These are phyloP conservation scores for Eutolmus rufibarbis DNA, from an alignment of 2,888 invertebrate species.

Conservation along the genomic window DNA sequence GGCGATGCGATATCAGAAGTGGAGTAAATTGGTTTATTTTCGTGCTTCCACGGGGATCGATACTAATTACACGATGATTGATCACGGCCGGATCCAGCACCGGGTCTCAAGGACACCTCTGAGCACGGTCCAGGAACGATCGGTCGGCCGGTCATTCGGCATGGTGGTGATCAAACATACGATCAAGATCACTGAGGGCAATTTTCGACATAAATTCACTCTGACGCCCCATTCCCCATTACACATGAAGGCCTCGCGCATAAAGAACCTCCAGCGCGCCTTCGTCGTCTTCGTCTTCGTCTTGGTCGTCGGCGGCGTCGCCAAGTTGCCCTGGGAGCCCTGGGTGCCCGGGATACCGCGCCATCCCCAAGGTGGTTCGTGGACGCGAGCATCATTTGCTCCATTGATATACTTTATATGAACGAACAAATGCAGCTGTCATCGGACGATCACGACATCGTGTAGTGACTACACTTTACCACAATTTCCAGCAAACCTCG, in stretches of 20 bases:
- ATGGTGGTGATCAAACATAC: conserved; percentile 30
- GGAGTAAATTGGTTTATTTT: conserved; percentile 25
- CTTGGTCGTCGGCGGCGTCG: not conserved
- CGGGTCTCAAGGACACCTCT: not conserved
- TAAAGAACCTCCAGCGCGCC: conserved; percentile 10
- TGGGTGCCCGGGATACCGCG: not conserved
- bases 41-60: conserved; percentile 26
- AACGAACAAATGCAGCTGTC: conserved; percentile 36
- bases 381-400: conserved; percentile 24
- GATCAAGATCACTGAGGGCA: conserved; percentile 33
- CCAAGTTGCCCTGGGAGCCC: not conserved
- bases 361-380: conserved; percentile 22
- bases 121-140: not conserved
- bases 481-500: conserved; percentile 24
- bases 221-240: conserved; percentile 32
- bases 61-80: conserved; percentile 34
- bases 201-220: conserved; percentile 38
- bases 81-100: not conserved
- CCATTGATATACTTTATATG: conserved; percentile 39
- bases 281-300: too few species aligned
- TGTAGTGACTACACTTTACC: conserved; percentile 34
- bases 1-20: not conserved
- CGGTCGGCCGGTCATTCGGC: not conserved
- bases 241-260: conserved; percentile 30
- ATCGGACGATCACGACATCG: conserved; percentile 36